Percentiles rank a stretch among this genome's conserved stretches.
These are phyloP conservation scores for Rhamnusium bicolor DNA, from an alignment of 2,888 invertebrate species.

Conservation along the genomic window DNA sequence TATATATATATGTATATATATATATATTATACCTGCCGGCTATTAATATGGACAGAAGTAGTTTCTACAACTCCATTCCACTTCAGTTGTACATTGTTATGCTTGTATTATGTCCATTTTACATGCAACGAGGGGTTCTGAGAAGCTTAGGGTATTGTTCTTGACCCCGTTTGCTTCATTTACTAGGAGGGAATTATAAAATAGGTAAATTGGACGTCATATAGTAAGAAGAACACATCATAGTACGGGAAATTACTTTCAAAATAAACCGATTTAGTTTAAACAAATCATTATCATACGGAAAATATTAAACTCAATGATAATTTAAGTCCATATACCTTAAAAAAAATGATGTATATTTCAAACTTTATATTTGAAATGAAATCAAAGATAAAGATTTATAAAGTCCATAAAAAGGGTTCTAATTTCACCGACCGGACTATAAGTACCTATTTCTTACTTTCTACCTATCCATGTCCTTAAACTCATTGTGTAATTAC, in stretches of 20 bases:
- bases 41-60: constrained; percentile 26
- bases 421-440: not conserved
- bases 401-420: not conserved
- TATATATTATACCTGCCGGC: constrained; percentile 14
- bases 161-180: constrained; percentile 48
- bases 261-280: not conserved
- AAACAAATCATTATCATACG: too few relatives aligned
- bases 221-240: not conserved
- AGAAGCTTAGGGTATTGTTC: constrained; percentile 53
- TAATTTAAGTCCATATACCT: too few relatives aligned
- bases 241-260: constrained; percentile 12
- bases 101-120: constrained; percentile 44
- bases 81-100: constrained; percentile 41
- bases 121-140: constrained; percentile 46
- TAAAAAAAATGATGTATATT: too few relatives aligned
- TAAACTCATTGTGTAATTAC: constrained; percentile 51
- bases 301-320: too few relatives aligned
- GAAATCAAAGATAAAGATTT: too few relatives aligned
- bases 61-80: constrained; percentile 28
- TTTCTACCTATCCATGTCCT: constrained; percentile 35
- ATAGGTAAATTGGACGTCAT: constrained; percentile 46
- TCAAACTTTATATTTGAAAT: too few relatives aligned
- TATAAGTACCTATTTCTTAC: not conserved
- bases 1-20: too few relatives aligned
- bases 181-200: constrained; percentile 42